Base-by-base conservation (phyloP, 2,888 invertebrate species). In the Cheilosia urbana region DNA sequence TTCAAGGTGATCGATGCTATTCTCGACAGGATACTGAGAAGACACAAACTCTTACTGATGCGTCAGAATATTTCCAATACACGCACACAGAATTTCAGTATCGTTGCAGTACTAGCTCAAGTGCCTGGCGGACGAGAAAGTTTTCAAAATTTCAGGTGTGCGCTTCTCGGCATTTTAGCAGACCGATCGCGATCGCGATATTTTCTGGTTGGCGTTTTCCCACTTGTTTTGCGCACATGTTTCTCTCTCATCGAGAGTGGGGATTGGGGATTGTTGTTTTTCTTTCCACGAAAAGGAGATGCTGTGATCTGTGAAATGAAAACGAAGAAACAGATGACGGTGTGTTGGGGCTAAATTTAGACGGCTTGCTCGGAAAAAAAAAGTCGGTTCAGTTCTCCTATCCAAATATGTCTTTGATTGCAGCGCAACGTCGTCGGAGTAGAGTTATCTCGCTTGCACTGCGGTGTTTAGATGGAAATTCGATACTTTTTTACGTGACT, bases 391-490 rank as follows among this genome's bases (percentile, higher is more conserved):
- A 51, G 76, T 85, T 62, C 62, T 76, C 69, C 90, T 90, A 90
- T 89, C 92, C 92, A 92, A 92, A 92, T 92, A 92, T 91, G 92
- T 92, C 91, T 91, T 90, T 90, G 90, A 90, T 91, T 90, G 90
- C 89, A 89, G 88, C 88, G 55, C 88, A 21, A 37, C 13, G 7
- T 40, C 57, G 40, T 57, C 63, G 60, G 82, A 87, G 87, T 88
- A 87, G 89, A 89, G 90, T 89, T 89, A 90, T 91, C 92, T 91
- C 91, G 90, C 88, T 92, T 89, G 87, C 82, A 88, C 90, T 88
- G 88, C 89, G 88, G 89, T 88, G 89, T 90, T 89, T 90, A 89
- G 34, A 90, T 90, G 89, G 92, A 92, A 92, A 92, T 91, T 90
- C 90, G 92, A 92, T 92, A 91, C 90, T 88, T 89, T 85, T 89